Evolutionary conservation across 2,888 invertebrate species (phyloP).

Genomic region (Philereme transversata): DNA sequence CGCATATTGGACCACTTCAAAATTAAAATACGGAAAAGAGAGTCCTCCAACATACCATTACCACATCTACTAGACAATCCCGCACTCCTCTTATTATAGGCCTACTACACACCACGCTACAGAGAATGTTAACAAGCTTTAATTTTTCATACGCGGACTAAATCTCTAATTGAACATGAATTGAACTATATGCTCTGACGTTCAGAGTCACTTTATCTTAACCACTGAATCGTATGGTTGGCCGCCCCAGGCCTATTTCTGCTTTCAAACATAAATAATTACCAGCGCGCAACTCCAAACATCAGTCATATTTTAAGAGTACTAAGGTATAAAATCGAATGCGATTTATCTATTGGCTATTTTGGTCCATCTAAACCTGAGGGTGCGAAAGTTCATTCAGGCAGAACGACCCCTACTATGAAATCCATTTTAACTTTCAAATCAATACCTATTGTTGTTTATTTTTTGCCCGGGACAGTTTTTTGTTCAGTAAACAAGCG

Average conservation of each 20-base stretch:
- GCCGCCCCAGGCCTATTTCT: constrained; percentile 22
- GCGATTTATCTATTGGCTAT: constrained; percentile 41
- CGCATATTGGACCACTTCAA: too few species aligned
- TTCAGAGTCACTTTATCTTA: constrained; percentile 13
- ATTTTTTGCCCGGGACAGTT: constrained; percentile 5
- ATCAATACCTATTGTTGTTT: constrained; percentile 40
- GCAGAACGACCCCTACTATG: constrained; percentile 55
- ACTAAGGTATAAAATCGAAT: constrained; percentile 26
- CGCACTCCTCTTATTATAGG: too few species aligned
- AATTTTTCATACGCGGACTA: not conserved
- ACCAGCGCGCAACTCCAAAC: constrained; percentile 14
- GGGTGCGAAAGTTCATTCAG: constrained; percentile 61
- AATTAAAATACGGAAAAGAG: too few species aligned
- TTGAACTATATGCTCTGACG: not conserved
- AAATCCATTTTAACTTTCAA: constrained; percentile 49
- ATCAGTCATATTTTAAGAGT: constrained; percentile 10
- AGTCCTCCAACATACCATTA: too few species aligned
- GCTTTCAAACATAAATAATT: constrained; percentile 34
- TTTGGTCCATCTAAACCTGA: constrained; percentile 52
- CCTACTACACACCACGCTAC: too few species aligned
- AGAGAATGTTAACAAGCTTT: too few species aligned
- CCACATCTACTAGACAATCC: too few species aligned
- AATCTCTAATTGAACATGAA: not conserved
- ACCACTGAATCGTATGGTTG: constrained; percentile 8
- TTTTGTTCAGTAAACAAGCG: constrained; percentile 2